These are phyloP conservation scores for Epinotia nisella DNA, from an alignment of 2,888 invertebrate species.

Conservation along the genomic window DNA sequence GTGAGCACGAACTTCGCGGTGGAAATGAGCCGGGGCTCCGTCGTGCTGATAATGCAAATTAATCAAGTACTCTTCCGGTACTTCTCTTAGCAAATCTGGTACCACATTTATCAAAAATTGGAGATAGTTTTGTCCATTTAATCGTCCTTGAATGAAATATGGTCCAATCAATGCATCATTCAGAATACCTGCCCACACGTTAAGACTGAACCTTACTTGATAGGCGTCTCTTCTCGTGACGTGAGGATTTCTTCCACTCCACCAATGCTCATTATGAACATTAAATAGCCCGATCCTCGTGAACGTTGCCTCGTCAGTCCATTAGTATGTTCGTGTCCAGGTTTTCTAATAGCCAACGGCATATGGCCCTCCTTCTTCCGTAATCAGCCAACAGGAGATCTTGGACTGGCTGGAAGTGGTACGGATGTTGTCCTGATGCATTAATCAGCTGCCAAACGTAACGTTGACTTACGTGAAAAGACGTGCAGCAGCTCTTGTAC, in stretches of 20 bases:
- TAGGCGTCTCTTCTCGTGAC: slow-evolving; percentile 10
- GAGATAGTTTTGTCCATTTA: slow-evolving; percentile 15
- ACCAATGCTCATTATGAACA: slow-evolving; percentile 18
- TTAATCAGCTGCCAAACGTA: slow-evolving; percentile 6
- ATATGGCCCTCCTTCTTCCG: slow-evolving; percentile 16
- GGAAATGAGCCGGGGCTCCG: slow-evolving; percentile 8
- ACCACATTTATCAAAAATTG: slow-evolving; percentile 18
- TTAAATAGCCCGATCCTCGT: slow-evolving; percentile 17
- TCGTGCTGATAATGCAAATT: slow-evolving; percentile 18
- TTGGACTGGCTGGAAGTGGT: slow-evolving; percentile 9
- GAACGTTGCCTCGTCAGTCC: slow-evolving; percentile 8
- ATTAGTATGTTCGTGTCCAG: slow-evolving; percentile 8
- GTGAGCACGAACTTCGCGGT: slow-evolving; percentile 5
- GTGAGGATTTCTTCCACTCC: slow-evolving; percentile 4
- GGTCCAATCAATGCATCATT: slow-evolving; percentile 11
- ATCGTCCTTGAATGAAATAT: slow-evolving; percentile 8
- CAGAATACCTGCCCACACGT: slow-evolving; percentile 12
- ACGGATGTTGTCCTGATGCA: slow-evolving; percentile 11
- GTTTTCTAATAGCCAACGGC: slow-evolving; percentile 17
- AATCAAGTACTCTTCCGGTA: not conserved
- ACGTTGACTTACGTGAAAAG: slow-evolving; percentile 19
- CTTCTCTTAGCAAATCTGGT: slow-evolving; percentile 16
- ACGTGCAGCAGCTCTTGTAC: slow-evolving; percentile 23
- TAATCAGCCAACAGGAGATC: slow-evolving; percentile 13
- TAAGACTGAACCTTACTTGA: slow-evolving; percentile 12